Percentiles rank a stretch among this genome's conserved stretches.
Evolutionary conservation across 2,888 invertebrate genomes (phyloP).

Genomic region (Machimus rusticus): DNA sequence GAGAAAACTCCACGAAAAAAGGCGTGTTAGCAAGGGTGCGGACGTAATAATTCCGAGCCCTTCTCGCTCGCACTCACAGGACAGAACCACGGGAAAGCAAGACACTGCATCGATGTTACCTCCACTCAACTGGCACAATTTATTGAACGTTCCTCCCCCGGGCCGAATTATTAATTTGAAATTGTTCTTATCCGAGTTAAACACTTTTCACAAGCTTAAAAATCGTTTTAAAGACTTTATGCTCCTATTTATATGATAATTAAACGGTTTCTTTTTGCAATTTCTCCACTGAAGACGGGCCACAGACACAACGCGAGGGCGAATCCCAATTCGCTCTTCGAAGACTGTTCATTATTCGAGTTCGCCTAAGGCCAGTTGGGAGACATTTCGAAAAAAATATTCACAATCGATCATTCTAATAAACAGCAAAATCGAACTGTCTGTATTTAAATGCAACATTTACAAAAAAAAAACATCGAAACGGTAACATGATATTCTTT

Average conservation of each 20-base stretch:
- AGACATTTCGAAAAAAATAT: background rate
- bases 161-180: background rate
- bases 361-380: background rate
- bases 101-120: constrained; percentile 15
- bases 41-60: constrained; percentile 32
- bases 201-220: background rate
- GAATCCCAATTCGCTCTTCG: background rate
- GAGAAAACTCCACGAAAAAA: constrained; percentile 12
- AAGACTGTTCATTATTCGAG: background rate
- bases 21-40: constrained; percentile 43
- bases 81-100: background rate
- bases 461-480: no score
- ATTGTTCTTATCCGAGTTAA: background rate
- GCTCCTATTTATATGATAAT: background rate
- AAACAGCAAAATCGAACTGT: background rate
- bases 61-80: background rate
- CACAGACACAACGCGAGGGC: constrained; percentile 6
- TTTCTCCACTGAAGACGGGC: background rate
- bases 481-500: background rate
- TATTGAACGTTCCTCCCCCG: background rate
- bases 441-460: no score
- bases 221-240: background rate
- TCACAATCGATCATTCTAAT: background rate
- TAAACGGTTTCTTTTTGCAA: background rate
- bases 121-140: constrained; percentile 31